Evolutionary conservation across 2,888 invertebrate genomes (phyloP), one percentile per base, ranked within the genome.

Genomic region (Argyresthia goedartella): DNA sequence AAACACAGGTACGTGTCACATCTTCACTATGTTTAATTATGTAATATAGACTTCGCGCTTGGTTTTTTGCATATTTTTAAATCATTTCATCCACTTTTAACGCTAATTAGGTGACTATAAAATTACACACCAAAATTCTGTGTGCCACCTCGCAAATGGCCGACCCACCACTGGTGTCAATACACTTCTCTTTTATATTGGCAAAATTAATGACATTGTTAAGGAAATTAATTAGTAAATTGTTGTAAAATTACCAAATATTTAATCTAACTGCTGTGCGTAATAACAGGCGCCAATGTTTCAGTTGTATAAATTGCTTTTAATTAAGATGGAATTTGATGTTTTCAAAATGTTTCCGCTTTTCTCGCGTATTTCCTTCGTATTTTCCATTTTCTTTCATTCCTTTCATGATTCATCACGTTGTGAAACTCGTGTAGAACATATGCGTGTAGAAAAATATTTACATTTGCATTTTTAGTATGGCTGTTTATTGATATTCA

Each of bases 141-240:
- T 89, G 90, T 90, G 89, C 85, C 88, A 88, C 89, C 88, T 87
- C 87, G 88, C 88, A 89, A 90, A 91, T 91, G 91, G 91, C 90
- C 89, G 91, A 90, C 89, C 88, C 88, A 90, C 90, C 90, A 90
- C 90, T 87, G 79, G 82, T 84, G 81, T 79, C 88, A 89, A 89
- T 70, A 78, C 71, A 81, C 71, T 66, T 64, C 62, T 64, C 70
- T 70, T 71, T 77, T 80, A 69, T 52, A 66, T 65, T 61, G 57
- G 57, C 65, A 36, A 63, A 68, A 68, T 66, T 60, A 52, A 51
- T 54, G 60, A 65, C 57, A 48, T 64, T 68, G 55, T 61, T 71
- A 56, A 69, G 61, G 55, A 63, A 67, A 69, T 53, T 45, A n/a
- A 39, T 33, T 53, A 55, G 16, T 63, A 60, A 60, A 59, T 49